Evolutionary conservation across 2,888 invertebrate genomes (phyloP).

Genomic region (Tridacna crocea): DNA sequence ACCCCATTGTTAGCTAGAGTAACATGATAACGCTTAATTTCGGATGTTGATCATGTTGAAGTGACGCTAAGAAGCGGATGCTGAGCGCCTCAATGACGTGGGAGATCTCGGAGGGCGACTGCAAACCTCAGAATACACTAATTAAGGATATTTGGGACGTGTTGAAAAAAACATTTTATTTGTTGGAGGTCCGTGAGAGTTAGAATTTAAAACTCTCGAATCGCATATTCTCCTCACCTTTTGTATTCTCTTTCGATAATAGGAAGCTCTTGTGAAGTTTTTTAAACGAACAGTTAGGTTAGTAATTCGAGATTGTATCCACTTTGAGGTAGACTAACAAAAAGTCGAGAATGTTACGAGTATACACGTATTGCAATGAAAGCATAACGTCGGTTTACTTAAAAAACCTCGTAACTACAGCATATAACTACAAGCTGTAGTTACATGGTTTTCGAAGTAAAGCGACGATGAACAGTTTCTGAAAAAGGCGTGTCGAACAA

Average conservation of each 20-base stretch:
- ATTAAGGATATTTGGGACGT: slow-evolving; percentile 14
- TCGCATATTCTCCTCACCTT: background rate
- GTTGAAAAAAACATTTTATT: slow-evolving; percentile 2
- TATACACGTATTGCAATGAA: too few species aligned
- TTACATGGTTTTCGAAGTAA: too few species aligned
- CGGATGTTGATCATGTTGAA: slow-evolving; percentile 20
- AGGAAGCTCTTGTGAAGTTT: background rate
- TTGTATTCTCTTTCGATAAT: background rate
- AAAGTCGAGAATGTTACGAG: too few species aligned
- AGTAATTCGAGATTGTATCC: too few species aligned
- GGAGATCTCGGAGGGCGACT: slow-evolving; percentile 17
- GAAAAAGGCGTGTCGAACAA: too few species aligned
- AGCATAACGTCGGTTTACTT: too few species aligned
- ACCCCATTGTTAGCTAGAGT: slow-evolving; percentile 9
- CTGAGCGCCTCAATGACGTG: slow-evolving; percentile 26
- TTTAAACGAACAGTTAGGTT: background rate
- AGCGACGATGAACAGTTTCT: too few species aligned
- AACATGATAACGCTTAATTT: slow-evolving; percentile 14
- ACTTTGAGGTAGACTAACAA: too few species aligned
- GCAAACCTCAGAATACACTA: background rate
- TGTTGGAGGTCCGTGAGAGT: background rate
- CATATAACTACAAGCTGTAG: too few species aligned
- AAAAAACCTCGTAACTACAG: too few species aligned
- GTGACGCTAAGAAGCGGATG: slow-evolving; percentile 16
- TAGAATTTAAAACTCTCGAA: background rate